Evolutionary conservation across 2,888 invertebrate species (phyloP).

Genomic region (Alsophila aescularia): DNA sequence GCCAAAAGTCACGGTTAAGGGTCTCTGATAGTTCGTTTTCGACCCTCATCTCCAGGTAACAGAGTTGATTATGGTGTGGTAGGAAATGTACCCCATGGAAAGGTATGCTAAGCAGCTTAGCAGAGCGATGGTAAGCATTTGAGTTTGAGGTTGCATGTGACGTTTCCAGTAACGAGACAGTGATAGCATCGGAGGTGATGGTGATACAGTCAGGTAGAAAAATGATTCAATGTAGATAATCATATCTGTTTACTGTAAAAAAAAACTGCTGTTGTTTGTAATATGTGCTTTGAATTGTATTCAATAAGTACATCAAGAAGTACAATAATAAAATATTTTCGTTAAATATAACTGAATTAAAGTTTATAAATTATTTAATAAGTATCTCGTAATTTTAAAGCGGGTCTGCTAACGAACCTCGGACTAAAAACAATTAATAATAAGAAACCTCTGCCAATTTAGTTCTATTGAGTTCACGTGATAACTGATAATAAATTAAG

Average conservation of each 20-base stretch:
- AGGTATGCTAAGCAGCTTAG: constrained; percentile 80
- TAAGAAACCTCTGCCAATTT: constrained; percentile 37
- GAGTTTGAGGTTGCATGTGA: constrained; percentile 72
- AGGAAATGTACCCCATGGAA: constrained; percentile 37
- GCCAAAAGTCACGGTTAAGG: constrained; percentile 71
- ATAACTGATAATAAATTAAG: constrained; percentile 45
- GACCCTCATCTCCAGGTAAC: constrained; percentile 37
- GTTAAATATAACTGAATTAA: no score
- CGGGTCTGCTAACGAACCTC: constrained; percentile 1
- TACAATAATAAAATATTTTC: no score
- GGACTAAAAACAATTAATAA: constrained; percentile 26
- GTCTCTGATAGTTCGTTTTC: constrained; percentile 31
- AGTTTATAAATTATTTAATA: no score
- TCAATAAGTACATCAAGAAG: no score
- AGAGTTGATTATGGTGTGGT: constrained; percentile 49
- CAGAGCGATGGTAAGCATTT: constrained; percentile 67
- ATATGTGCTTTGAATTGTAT: no score
- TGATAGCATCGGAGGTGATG: constrained; percentile 51
- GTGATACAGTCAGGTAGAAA: constrained; percentile 53
- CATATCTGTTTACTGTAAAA: no score
- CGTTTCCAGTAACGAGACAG: constrained; percentile 68
- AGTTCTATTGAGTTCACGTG: constrained; percentile 41
- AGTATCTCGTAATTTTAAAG: background rate
- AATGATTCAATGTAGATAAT: constrained; percentile 4
- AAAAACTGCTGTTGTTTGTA: no score